Conservation (phyloP, 2,888 invertebrate species). For the Barypeithes pellucidus region DNA sequence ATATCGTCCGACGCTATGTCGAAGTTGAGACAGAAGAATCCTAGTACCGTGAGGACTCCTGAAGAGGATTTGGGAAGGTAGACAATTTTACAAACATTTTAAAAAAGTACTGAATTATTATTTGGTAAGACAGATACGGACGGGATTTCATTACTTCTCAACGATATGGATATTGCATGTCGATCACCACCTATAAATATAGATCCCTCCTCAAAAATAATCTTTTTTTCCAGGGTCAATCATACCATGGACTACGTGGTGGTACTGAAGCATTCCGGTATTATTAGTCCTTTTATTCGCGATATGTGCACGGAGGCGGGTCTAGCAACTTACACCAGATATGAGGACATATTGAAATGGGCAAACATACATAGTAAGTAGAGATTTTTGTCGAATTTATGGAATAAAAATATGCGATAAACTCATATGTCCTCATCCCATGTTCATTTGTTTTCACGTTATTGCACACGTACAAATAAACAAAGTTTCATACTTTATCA, state of each 20-base stretch:
- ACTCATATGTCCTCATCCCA: no score
- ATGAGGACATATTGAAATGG: slow-evolving; percentile 87
- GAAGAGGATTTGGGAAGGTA: slow-evolving; percentile 87
- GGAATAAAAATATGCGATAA: no score
- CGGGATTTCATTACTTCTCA: no score
- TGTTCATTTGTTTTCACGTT: no score
- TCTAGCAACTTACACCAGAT: slow-evolving; percentile 84
- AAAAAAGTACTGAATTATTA: no score
- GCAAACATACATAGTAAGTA: slow-evolving; percentile 81
- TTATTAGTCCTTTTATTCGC: slow-evolving; percentile 83
- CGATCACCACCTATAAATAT: no score
- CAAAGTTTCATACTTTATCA: no score
- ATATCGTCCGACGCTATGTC: slow-evolving; percentile 98
- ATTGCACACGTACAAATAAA: no score
- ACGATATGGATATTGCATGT: no score
- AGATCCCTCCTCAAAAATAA: not conserved
- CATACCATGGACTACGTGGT: slow-evolving; percentile 89
- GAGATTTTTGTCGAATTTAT: no score
- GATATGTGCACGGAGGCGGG: slow-evolving; percentile 85
- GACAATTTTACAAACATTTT: not conserved
- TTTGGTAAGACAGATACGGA: no score
- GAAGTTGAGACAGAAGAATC: slow-evolving; percentile 87
- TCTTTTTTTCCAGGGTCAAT: slow-evolving; percentile 75
- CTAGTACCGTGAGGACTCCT: slow-evolving; percentile 78
- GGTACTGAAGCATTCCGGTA: slow-evolving; percentile 77